phyloP scores from a whole-genome alignment of 2,888 invertebrate species.

The Plebejus anna region DNA sequence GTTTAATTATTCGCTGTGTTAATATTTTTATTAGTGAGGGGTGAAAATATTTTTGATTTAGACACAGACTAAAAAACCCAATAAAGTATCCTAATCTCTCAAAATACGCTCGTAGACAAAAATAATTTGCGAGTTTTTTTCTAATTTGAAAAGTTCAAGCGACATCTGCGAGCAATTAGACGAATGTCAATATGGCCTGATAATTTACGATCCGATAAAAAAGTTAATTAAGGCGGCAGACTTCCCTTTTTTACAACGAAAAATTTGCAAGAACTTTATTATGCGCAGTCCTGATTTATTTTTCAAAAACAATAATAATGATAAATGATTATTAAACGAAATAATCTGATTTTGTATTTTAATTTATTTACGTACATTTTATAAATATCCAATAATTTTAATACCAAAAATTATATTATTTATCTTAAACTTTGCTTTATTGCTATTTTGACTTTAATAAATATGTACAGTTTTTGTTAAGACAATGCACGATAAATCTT shows the following conservation, averaged over 20 bases:
- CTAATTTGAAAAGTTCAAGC: constrained; percentile 40
- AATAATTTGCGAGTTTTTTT: constrained; percentile 21
- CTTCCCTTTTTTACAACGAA: background rate
- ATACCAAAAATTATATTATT: background rate
- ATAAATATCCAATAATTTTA: background rate
- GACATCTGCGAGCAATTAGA: constrained; percentile 54
- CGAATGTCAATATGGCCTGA: constrained; percentile 48
- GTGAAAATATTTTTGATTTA: background rate
- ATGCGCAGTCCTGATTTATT: background rate
- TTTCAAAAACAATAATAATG: background rate
- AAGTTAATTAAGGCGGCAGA: constrained; percentile 2
- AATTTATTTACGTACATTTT: background rate
- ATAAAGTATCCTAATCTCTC: background rate
- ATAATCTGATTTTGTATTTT: background rate
- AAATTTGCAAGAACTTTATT: background rate
- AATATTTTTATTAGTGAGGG: background rate
- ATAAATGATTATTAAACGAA: background rate
- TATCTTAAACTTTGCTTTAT: background rate
- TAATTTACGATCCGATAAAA: constrained; percentile 48
- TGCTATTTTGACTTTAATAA: background rate
- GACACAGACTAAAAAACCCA: background rate
- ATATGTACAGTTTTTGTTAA: background rate
- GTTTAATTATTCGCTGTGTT: too few relatives aligned
- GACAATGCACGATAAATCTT: background rate
- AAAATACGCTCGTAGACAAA: background rate